Percentiles rank a stretch among this genome's conserved stretches.
Conservation (phyloP, 1,140 invertebrate genomes). For the Ptiloglossa arizonensis region DNA sequence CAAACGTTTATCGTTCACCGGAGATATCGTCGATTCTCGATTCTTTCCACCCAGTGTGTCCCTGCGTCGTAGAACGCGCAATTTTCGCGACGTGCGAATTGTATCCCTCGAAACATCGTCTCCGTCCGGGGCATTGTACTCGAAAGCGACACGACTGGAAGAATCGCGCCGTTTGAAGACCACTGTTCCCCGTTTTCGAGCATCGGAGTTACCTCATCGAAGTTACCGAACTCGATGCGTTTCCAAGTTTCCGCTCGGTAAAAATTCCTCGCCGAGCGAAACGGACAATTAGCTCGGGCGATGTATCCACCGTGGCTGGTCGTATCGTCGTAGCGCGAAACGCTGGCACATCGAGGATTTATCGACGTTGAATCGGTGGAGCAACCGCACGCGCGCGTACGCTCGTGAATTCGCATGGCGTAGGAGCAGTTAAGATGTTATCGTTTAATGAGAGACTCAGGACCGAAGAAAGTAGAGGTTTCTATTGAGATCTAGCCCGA, state of each 20-base stretch:
- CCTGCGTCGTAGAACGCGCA: too few relatives aligned
- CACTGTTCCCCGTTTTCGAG: neutral
- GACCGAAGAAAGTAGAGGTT: constrained; percentile 54
- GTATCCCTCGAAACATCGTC: too few relatives aligned
- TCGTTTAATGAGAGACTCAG: constrained; percentile 74
- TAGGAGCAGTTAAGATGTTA: constrained; percentile 74
- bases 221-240: neutral
- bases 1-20: constrained; percentile 4
- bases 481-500: constrained; percentile 28
- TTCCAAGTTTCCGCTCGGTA: neutral
- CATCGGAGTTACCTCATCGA: neutral
- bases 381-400: constrained; percentile 51
- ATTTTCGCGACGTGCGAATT: too few relatives aligned
- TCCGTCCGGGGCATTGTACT: too few relatives aligned
- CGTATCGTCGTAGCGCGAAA: neutral
- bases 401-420: constrained; percentile 64
- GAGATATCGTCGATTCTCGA: neutral
- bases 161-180: neutral
- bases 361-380: constrained; percentile 39
- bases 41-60: too few relatives aligned
- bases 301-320: neutral
- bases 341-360: neutral
- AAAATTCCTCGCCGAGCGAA: neutral
- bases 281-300: neutral
- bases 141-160: too few relatives aligned